phyloP scores from a whole-genome alignment of 2,888 invertebrate genomes.

The Panzeria rudis region DNA sequence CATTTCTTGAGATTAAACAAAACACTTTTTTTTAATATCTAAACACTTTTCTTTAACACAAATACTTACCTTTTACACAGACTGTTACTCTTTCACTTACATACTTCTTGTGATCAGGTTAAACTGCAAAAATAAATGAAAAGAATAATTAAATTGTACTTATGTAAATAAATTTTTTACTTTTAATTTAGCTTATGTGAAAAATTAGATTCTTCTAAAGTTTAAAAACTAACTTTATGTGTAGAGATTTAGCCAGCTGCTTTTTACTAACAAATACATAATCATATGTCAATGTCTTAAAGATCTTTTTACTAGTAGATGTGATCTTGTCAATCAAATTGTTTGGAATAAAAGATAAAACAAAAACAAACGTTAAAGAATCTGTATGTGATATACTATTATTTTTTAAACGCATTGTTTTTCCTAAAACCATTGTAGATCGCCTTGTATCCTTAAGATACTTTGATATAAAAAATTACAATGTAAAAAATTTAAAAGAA shows the following conservation, averaged over 20 bases:
- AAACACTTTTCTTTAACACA: slow-evolving; percentile 38
- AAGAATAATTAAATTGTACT: neutral
- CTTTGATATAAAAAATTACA: slow-evolving; percentile 13
- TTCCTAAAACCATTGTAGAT: slow-evolving; percentile 17
- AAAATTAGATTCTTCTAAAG: neutral
- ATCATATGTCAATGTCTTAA: slow-evolving; percentile 59
- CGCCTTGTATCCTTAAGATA: slow-evolving; percentile 3
- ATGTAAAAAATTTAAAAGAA: slow-evolving; percentile 26
- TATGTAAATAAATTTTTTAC: too few relatives aligned
- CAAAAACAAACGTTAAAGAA: neutral
- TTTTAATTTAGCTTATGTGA: too few relatives aligned
- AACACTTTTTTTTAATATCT: slow-evolving; percentile 13
- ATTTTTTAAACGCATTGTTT: slow-evolving; percentile 19
- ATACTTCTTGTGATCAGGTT: neutral
- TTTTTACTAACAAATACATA: slow-evolving; percentile 33
- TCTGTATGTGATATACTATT: slow-evolving; percentile 25
- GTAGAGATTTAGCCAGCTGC: slow-evolving; percentile 12
- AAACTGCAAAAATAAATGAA: slow-evolving; percentile 1
- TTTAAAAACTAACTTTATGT: neutral
- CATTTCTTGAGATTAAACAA: neutral
- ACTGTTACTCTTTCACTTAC: too few relatives aligned
- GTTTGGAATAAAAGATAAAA: neutral
- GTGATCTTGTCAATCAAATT: slow-evolving; percentile 67
- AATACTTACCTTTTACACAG: slow-evolving; percentile 15
- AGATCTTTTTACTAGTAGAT: slow-evolving; percentile 37